Conservation (phyloP, 2,113 vertebrate species). For the Peromyscus maniculatus region DNA sequence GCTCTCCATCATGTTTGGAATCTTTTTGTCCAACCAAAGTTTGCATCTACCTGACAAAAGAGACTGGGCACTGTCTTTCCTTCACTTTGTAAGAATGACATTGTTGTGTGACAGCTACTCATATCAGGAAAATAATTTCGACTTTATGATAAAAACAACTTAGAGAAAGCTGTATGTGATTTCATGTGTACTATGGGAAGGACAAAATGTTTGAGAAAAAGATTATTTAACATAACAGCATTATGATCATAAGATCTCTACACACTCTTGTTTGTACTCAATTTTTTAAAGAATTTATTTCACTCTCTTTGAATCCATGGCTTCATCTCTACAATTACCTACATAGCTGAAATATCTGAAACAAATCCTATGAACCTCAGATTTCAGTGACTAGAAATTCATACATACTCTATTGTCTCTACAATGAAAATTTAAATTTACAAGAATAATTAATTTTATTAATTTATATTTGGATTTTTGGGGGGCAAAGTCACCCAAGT, state of each 20-base stretch:
- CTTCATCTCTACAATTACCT: background rate
- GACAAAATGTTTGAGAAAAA: too few species aligned
- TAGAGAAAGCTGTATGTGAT: background rate
- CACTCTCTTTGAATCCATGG: background rate
- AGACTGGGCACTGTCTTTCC: too few species aligned
- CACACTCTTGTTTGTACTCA: background rate
- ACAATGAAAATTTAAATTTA: background rate
- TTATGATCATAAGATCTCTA: background rate
- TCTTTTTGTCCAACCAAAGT: too few species aligned
- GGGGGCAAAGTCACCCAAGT: too few species aligned
- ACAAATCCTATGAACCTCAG: background rate
- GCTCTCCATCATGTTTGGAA: too few species aligned
- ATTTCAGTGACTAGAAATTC: background rate
- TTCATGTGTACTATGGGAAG: background rate
- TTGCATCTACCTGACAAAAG: too few species aligned
- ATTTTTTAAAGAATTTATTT: background rate
- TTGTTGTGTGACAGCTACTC: background rate
- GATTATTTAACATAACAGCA: too few species aligned
- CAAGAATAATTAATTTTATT: background rate
- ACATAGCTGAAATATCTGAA: background rate
- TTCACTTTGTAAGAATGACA: background rate
- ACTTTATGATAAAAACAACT: background rate
- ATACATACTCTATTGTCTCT: background rate
- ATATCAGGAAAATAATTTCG: background rate
- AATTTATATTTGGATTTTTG: too few species aligned